These are phyloP conservation scores for Delphinus delphis DNA, from an alignment of 2,113 vertebrate species.

Conservation along the genomic window DNA sequence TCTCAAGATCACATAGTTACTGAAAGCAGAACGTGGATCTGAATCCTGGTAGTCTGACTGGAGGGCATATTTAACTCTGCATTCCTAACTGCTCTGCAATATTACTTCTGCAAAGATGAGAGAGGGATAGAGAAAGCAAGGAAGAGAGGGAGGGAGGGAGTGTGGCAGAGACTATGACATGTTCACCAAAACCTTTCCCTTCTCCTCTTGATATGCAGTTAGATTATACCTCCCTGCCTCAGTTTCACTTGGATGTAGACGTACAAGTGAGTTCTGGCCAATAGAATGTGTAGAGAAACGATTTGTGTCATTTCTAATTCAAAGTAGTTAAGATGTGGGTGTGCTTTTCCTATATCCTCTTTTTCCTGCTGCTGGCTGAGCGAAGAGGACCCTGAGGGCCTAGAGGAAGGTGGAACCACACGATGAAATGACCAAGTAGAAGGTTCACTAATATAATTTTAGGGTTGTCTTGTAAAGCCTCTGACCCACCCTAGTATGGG, in stretches of 20 bases:
- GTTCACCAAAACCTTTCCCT: neutral
- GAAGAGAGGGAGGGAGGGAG: neutral
- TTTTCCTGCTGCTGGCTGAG: neutral
- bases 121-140: neutral
- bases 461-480: neutral
- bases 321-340: neutral
- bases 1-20: neutral
- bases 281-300: neutral
- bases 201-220: neutral
- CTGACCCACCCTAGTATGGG: neutral
- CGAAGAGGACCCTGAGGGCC: neutral
- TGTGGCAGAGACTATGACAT: neutral
- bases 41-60: neutral
- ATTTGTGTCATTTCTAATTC: neutral
- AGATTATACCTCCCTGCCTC: neutral
- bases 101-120: neutral
- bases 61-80: neutral
- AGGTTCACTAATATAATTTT: neutral
- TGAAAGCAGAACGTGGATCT: neutral
- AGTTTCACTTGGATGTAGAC: neutral
- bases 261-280: neutral
- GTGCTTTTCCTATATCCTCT: neutral
- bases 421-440: neutral
- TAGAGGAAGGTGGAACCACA: neutral
- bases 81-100: neutral